phyloP scores from a whole-genome alignment of 2,113 vertebrate species.

The Callocephalon fimbriatum region DNA sequence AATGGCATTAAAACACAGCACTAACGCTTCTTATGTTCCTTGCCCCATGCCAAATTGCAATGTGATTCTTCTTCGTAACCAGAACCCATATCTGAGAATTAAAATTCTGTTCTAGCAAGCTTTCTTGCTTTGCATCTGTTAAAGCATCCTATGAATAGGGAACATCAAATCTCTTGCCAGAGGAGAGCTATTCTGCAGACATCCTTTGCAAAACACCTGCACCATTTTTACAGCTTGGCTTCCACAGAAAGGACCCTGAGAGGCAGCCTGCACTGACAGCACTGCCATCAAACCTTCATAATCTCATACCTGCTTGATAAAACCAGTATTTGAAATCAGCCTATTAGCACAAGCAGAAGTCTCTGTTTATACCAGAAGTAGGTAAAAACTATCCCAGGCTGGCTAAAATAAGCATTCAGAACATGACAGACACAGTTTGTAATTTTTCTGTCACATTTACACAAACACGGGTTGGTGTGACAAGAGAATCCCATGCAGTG shows the following conservation, averaged over 20 bases:
- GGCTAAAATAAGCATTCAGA: background rate
- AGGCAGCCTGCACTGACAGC: background rate
- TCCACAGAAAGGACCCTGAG: background rate
- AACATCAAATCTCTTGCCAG: background rate
- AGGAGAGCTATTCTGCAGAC: background rate
- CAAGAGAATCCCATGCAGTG: background rate
- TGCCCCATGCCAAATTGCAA: background rate
- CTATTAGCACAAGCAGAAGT: background rate
- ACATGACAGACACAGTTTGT: fast-evolving
- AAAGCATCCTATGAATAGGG: background rate
- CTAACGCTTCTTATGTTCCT: background rate
- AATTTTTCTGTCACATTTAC: background rate
- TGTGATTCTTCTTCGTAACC: background rate
- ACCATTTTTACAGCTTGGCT: background rate
- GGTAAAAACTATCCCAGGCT: background rate
- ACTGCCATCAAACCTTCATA: background rate
- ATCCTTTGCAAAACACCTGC: background rate
- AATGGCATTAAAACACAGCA: background rate
- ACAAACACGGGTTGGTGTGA: background rate
- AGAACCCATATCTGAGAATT: background rate
- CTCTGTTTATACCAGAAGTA: background rate
- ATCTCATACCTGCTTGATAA: background rate
- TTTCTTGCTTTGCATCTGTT: background rate
- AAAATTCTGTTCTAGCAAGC: background rate
- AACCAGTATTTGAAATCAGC: background rate